Conservation (phyloP, 1,140 invertebrate genomes). For the Euwallacea fornicatus region DNA sequence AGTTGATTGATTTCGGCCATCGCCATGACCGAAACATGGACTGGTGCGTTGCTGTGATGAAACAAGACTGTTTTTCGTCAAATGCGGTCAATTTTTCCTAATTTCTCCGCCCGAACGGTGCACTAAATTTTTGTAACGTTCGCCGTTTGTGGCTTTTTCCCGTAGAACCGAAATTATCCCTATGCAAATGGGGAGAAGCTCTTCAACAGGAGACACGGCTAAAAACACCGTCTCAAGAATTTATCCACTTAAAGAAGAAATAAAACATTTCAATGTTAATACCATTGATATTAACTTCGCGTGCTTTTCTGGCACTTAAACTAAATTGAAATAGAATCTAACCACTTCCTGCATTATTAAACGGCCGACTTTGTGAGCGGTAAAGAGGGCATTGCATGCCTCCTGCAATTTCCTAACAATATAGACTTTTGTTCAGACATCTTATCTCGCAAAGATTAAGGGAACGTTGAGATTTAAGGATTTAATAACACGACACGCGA, state of each 20-base stretch:
- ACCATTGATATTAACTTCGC: slow-evolving; percentile 3
- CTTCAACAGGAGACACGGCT: not conserved
- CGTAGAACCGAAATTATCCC: no score
- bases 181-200: not conserved
- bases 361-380: not conserved
- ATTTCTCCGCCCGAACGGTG: no score
- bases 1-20: no score
- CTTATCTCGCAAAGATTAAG: slow-evolving; percentile 11
- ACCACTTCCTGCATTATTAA: slow-evolving; percentile 11
- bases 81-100: no score
- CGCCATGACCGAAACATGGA: no score
- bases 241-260: not conserved
- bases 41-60: no score
- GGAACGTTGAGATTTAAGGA: slow-evolving; percentile 1
- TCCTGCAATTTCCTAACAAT: slow-evolving; percentile 11
- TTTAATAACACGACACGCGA: slow-evolving; percentile 17
- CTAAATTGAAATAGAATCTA: slow-evolving; percentile 5
- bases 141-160: no score
- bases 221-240: not conserved
- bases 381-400: slow-evolving; percentile 13
- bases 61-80: no score
- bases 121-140: no score
- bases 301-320: slow-evolving; percentile 12
- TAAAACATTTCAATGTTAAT: not conserved
- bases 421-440: slow-evolving; percentile 4